Evolutionary conservation across 2,888 invertebrate genomes (phyloP), one percentile per base, ranked within the genome.

Genomic region (Ephialtes manifestator): DNA sequence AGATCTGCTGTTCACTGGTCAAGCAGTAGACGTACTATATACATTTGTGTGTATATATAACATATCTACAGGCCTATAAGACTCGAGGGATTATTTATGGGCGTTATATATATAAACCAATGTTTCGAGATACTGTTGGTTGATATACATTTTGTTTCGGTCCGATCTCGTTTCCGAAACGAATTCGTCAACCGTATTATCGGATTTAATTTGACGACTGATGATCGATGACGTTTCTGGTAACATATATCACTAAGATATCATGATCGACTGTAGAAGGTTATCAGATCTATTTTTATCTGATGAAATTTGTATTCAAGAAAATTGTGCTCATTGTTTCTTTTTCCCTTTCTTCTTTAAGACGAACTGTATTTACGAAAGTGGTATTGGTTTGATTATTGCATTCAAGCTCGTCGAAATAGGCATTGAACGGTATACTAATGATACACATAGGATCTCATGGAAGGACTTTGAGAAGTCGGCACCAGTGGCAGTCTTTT

Each of bases 41-140:
- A 20, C 28, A 68, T 39, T 53, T 24, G 15, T 60, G 28, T 51
- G 7, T 51, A 48, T 15, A 48, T 18, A 18, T 18, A 13, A 18
- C 35, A 20, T 53, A 18, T 15, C 7, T 7, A 39, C 39, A 20
- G 39, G 35, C 15, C 55, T 15, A 43, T 1, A 55, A 67, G 43
- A 77, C 18, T 55, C n/a, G 77, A 77, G 55, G 31, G 67, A 77
- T 68, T 77, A 77, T 77, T 74, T 58, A 68, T 55, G 43, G 43
- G 46, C 28, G 4, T 48, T 0, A n/a, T 48, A 48, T 1, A 60
- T 31, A 48, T 60, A 48, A 68, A 28, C 15, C 24, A 68, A 60
- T n/a, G 74, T 24, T 60, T 60, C 28, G 46, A 58, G 58, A 74
- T 74, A 39, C n/a, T 20, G 53, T 31, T 35, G 18, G 20, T 43